Conservation (phyloP, 2,113 vertebrate species). For the Equus quagga region DNA sequence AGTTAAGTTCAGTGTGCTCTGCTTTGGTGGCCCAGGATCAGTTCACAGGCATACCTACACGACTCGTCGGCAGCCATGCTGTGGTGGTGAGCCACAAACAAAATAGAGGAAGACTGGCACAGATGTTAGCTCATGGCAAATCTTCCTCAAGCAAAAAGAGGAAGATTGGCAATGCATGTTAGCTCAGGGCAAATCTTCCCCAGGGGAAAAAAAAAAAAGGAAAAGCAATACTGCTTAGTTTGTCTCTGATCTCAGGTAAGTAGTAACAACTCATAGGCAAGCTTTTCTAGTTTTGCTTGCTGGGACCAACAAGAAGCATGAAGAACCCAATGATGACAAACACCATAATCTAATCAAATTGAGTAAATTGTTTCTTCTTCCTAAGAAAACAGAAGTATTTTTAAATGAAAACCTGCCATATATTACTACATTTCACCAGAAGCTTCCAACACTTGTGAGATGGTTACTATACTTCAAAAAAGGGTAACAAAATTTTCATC, state of each 20-base stretch:
- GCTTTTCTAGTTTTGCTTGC: background rate
- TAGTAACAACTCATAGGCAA: background rate
- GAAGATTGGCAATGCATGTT: no score
- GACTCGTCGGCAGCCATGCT: no score
- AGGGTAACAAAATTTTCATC: background rate
- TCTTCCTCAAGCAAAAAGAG: no score
- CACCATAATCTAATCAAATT: background rate
- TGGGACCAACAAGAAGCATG: background rate
- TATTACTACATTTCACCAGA: background rate
- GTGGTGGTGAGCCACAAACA: no score
- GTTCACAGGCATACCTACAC: no score
- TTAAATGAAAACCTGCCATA: slow-evolving; percentile 14
- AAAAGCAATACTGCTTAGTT: slow-evolving; percentile 19
- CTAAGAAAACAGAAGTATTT: slow-evolving; percentile 14
- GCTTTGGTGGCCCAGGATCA: no score
- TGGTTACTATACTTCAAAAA: background rate
- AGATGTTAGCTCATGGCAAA: no score
- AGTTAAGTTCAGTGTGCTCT: no score
- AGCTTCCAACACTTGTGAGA: background rate
- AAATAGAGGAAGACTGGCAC: no score
- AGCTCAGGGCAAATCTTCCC: no score
- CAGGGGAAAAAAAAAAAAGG: background rate
- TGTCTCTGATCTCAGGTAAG: background rate
- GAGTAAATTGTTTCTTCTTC: slow-evolving; percentile 5
- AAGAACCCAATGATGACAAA: slow-evolving; percentile 25